Percentiles rank a stretch among this genome's conserved stretches.
phyloP scores from a whole-genome alignment of 2,113 vertebrate species.

The Kryptolebias marmoratus region DNA sequence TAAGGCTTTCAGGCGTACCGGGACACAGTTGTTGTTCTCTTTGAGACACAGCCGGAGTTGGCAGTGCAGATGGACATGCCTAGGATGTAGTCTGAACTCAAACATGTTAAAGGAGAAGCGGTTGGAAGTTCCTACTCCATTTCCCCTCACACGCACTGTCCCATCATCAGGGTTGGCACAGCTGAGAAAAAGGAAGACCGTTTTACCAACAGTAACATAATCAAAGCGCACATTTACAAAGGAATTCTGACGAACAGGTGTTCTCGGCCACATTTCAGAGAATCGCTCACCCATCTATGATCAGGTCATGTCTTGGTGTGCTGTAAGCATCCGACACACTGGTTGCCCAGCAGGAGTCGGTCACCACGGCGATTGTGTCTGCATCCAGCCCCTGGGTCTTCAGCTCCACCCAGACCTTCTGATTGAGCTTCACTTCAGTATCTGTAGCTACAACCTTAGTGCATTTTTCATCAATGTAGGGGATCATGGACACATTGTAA shows the following conservation, averaged over 20 bases:
- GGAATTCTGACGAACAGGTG: no score
- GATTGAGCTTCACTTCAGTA: slow-evolving; percentile 7
- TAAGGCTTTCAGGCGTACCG: slow-evolving; percentile 9
- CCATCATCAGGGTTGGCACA: slow-evolving; percentile 17
- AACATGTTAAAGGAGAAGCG: slow-evolving; percentile 47
- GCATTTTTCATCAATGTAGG: not conserved
- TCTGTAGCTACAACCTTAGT: not conserved
- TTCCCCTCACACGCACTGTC: slow-evolving; percentile 25
- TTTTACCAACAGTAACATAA: no score
- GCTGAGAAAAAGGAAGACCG: not conserved
- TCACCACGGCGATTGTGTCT: slow-evolving; percentile 7
- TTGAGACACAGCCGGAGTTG: slow-evolving; percentile 29
- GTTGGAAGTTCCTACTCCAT: slow-evolving; percentile 25
- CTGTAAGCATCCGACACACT: not conserved
- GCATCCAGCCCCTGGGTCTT: slow-evolving; percentile 20
- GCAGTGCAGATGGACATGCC: slow-evolving; percentile 30
- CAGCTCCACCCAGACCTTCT: slow-evolving; percentile 52
- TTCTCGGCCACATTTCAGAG: not conserved
- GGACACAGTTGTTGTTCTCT: slow-evolving; percentile 1
- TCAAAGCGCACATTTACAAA: no score
- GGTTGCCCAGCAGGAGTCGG: slow-evolving; percentile 43
- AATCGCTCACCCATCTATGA: slow-evolving; percentile 24
- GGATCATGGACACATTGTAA: slow-evolving; percentile 41
- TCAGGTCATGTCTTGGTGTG: slow-evolving; percentile 26
- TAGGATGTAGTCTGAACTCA: not conserved